Evolutionary conservation across 2,888 invertebrate species (phyloP).

Genomic region (Coecobrya sp.): DNA sequence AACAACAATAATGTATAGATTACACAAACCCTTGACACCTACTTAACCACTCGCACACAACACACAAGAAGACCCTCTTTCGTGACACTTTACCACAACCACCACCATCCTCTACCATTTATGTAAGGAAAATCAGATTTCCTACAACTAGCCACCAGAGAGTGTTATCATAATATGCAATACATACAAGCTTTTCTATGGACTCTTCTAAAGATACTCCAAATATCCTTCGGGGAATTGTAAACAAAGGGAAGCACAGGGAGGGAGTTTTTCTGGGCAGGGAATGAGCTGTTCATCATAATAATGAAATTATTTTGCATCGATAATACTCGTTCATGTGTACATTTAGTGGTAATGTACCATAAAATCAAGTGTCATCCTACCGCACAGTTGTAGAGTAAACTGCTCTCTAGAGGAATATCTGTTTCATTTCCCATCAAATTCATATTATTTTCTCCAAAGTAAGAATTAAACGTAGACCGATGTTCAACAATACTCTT

Average conservation of each 20-base stretch:
- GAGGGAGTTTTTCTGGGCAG: slow-evolving; percentile 14
- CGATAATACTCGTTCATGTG: slow-evolving; percentile 31
- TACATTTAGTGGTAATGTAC: slow-evolving; percentile 48
- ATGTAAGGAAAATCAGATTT: slow-evolving; percentile 34
- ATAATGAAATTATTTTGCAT: slow-evolving; percentile 63
- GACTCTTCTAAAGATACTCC: neutral
- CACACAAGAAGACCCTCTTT: slow-evolving; percentile 49
- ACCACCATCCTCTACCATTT: neutral
- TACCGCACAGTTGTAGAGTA: slow-evolving; percentile 13
- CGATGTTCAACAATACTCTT: slow-evolving; percentile 45
- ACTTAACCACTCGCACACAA: slow-evolving; percentile 66
- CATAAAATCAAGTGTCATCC: slow-evolving; percentile 47
- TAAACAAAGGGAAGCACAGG: slow-evolving; percentile 25
- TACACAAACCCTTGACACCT: slow-evolving; percentile 79
- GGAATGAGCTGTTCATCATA: slow-evolving; percentile 15
- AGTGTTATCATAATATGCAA: neutral
- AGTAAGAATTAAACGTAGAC: neutral
- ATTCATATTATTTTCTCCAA: neutral
- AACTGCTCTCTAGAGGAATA: slow-evolving; percentile 65
- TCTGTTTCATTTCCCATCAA: neutral
- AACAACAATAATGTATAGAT: slow-evolving; percentile 67
- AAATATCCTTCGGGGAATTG: slow-evolving; percentile 41
- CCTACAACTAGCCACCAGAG: neutral
- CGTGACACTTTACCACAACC: slow-evolving; percentile 52
- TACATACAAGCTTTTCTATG: neutral